phyloP scores from a whole-genome alignment of 1,140 invertebrate genomes.

The Pogonognathellus flavescens region DNA sequence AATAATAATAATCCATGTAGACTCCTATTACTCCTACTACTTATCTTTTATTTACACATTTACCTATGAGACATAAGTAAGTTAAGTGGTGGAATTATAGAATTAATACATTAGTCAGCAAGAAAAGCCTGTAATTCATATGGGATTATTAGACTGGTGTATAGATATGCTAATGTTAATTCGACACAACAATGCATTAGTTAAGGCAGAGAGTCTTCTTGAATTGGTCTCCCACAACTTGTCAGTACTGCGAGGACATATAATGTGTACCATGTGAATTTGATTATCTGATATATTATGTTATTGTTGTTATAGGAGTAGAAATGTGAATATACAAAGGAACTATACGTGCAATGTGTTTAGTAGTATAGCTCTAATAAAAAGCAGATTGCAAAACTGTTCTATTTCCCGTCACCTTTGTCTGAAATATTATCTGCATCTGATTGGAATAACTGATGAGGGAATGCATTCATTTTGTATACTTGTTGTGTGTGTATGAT shows the following conservation, averaged over 20 bases:
- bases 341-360: not conserved
- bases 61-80: not conserved
- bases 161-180: not conserved
- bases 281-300: slow-evolving; percentile 34
- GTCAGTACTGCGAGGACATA: not conserved
- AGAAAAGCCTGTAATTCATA: not conserved
- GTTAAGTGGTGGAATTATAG: not conserved
- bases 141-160: not conserved
- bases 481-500: not conserved
- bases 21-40: too few relatives aligned
- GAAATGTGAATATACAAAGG: not conserved
- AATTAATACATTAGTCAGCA: slow-evolving; percentile 1
- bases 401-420: slow-evolving; percentile 58
- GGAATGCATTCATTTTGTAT: not conserved
- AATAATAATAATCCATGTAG: too few relatives aligned
- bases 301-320: slow-evolving; percentile 11
- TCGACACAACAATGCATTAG: not conserved
- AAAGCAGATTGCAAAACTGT: slow-evolving; percentile 55
- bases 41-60: too few relatives aligned
- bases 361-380: slow-evolving; percentile 19
- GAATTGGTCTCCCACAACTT: slow-evolving; percentile 37
- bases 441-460: slow-evolving; percentile 43
- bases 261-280: slow-evolving; percentile 25
- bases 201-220: not conserved
- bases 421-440: slow-evolving; percentile 47